Evolutionary conservation across 2,888 invertebrate genomes (phyloP).

Genomic region (Aphodius granarius): DNA sequence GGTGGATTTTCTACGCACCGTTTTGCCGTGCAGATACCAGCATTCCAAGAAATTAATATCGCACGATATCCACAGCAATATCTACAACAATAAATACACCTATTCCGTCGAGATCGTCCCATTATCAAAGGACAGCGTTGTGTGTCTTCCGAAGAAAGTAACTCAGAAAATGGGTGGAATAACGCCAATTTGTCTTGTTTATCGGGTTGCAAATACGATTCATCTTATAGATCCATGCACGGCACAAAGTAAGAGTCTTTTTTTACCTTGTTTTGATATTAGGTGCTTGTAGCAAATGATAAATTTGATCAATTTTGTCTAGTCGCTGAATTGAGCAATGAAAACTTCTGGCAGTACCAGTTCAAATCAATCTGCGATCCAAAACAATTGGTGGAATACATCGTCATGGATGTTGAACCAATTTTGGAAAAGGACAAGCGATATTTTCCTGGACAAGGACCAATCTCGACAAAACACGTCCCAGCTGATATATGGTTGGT

Average conservation of each 20-base stretch:
- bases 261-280: no score
- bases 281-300: neutral
- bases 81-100: constrained; percentile 95
- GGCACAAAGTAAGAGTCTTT: constrained; percentile 69
- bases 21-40: constrained; percentile 85
- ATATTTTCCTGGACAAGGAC: constrained; percentile 85
- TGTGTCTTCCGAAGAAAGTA: constrained; percentile 85
- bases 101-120: constrained; percentile 95
- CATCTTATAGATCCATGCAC: constrained; percentile 91
- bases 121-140: constrained; percentile 89
- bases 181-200: constrained; percentile 83
- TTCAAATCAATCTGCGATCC: constrained; percentile 88
- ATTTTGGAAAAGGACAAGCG: constrained; percentile 74
- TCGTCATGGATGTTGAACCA: constrained; percentile 92
- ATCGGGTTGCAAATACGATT: constrained; percentile 85
- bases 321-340: constrained; percentile 84
- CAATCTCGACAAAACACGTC: constrained; percentile 83
- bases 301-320: constrained; percentile 34
- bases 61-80: constrained; percentile 96
- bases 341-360: constrained; percentile 82
- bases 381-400: constrained; percentile 87
- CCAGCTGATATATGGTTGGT: constrained; percentile 94
- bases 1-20: constrained; percentile 87
- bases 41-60: constrained; percentile 95
- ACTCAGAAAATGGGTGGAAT: constrained; percentile 87